Base-by-base conservation (phyloP, 1,140 invertebrate species). In the Pseudomyrmex flavicornis region DNA sequence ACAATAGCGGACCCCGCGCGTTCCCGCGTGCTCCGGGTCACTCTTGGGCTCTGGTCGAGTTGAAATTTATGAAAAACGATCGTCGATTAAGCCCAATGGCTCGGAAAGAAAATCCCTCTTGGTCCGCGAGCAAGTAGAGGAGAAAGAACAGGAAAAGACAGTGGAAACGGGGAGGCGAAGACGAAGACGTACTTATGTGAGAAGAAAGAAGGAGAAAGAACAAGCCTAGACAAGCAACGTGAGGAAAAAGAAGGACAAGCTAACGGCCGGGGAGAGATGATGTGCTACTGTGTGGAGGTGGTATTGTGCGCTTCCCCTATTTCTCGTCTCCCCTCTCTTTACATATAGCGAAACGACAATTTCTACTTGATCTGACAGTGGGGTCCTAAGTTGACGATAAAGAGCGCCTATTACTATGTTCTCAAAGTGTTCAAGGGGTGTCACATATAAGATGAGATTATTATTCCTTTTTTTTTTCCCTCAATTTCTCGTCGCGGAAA, bases 1-100 rank as follows among this genome's bases (percentile, higher is more conserved):
- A 86, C 85, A 85, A 86, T 86, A 82, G 85, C 22, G 48, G 62
- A 48, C 17, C 58, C 50, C 44, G 73, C 35, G 1, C 9, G 50
- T 44, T 22, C 10, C 12, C 35, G 56, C 73, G 52, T 13, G 3
- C 56, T 50, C 61, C 44, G 10, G 26, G 0, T 35, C 15, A 35
- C 35, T 0, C 35, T 35, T 35, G 35, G 35, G 12, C n/a, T 15
- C 13, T 59, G 52, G 50, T 85, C 52, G 56, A 65, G 35, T 75
- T 75, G 84, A 86, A 86, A 86, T 88, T 86, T 84, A 84, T 84
- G 85, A 86, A 88, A 88, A 88, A 84, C 80, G 61, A 79, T 88
- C 62, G 80, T 79, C 86, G 85, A 86, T 88, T 75, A 86, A 84
- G 85, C 74, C 50, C 61, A 63, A 54, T 69, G 68, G 72, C 59